Conservation (phyloP, 30 jellyfish, hydroid and myxozoan genomes). For the Aurelia aurita region DNA sequence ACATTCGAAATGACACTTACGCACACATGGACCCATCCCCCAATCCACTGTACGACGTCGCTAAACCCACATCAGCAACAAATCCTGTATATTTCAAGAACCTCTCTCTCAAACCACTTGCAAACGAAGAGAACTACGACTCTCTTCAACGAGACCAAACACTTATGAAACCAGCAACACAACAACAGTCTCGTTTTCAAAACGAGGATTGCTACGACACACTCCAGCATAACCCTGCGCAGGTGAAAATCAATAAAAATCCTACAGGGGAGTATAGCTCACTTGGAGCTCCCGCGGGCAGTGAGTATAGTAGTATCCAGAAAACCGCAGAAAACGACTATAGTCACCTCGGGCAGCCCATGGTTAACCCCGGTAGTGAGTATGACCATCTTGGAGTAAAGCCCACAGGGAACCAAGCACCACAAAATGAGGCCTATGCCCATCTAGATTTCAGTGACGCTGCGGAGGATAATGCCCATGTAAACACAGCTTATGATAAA, state of each 20-base stretch:
- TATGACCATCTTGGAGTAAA: conserved; percentile 24
- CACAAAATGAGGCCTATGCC: background rate
- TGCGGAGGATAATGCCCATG: background rate
- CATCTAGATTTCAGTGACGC: background rate
- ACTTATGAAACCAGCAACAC: background rate
- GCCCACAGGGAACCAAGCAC: background rate
- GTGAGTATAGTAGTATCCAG: background rate
- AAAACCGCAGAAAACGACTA: background rate
- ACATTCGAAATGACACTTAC: background rate
- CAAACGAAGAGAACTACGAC: conserved; percentile 31
- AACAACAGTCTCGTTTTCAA: background rate
- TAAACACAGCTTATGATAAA: background rate
- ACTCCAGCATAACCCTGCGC: background rate
- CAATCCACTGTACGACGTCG: conserved; percentile 74
- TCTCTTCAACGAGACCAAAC: conserved; percentile 8
- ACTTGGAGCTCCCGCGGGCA: background rate
- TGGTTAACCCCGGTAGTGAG: background rate
- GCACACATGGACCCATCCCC: conserved; percentile 41
- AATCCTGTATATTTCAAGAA: conserved; percentile 74
- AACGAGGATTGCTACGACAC: background rate
- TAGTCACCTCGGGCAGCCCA: conserved; percentile 1
- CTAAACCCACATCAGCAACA: conserved; percentile 28
- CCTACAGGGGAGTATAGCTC: background rate
- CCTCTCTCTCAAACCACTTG: conserved; percentile 41
- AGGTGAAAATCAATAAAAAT: background rate